Evolutionary conservation across 64 coral and sea anemone species (phyloP).

Genomic region (Actinia equina): DNA sequence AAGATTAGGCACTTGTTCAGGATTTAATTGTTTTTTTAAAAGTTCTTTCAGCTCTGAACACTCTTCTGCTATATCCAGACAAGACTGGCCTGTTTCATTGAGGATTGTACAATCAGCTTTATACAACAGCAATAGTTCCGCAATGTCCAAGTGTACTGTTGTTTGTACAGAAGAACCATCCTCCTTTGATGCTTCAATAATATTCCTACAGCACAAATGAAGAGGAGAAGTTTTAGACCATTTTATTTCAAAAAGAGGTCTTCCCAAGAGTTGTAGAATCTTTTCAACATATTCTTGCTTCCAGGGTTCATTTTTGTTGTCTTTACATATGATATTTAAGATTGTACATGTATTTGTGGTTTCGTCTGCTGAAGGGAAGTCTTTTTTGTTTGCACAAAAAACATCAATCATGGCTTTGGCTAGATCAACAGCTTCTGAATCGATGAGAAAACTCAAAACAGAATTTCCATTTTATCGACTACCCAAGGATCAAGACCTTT

Average conservation of each 20-base stretch:
- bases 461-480: background rate
- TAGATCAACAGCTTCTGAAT: background rate
- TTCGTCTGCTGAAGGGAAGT: too few relatives aligned
- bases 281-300: background rate
- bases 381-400: too few relatives aligned
- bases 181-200: background rate
- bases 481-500: constrained; percentile 10
- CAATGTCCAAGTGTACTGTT: background rate
- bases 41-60: background rate
- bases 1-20: background rate
- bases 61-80: background rate
- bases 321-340: background rate
- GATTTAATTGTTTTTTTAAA: background rate
- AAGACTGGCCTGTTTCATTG: background rate
- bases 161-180: background rate
- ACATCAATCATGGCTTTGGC: background rate
- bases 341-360: too few relatives aligned
- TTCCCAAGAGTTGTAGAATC: background rate
- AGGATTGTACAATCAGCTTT: background rate
- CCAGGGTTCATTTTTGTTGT: background rate
- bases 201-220: background rate
- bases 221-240: background rate
- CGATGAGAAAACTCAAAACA: background rate
- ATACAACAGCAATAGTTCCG: background rate
- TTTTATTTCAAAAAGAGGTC: background rate